Percentiles rank a stretch among this genome's conserved stretches.
Evolutionary conservation across 1,140 invertebrate species (phyloP).

Genomic region (Eueides isabella): DNA sequence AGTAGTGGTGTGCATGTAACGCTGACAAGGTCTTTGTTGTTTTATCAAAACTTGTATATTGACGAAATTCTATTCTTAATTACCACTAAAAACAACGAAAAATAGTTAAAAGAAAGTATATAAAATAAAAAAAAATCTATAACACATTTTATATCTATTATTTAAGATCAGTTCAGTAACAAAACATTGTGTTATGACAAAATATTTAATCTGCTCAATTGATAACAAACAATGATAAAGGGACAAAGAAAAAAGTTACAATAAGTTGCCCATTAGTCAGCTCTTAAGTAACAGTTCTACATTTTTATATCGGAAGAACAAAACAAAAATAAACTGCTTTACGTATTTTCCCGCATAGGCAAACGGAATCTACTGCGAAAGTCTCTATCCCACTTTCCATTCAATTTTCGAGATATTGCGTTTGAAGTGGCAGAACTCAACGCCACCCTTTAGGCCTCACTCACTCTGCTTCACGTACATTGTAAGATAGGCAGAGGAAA

Average conservation of each 20-base stretch:
- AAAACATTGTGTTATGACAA: neutral
- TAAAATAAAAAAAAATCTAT: neutral
- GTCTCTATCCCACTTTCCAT: neutral
- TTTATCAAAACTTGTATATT: conserved; percentile 9
- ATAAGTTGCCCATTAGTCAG: neutral
- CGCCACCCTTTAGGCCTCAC: no score
- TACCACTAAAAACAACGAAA: neutral
- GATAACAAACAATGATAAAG: conserved; percentile 2
- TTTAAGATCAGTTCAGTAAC: neutral
- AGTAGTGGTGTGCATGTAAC: conserved; percentile 37
- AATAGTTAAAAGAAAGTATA: no score
- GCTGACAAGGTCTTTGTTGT: conserved; percentile 29
- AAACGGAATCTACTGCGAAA: neutral
- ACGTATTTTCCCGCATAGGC: no score
- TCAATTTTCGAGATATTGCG: no score
- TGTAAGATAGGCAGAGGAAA: no score
- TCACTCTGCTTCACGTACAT: no score
- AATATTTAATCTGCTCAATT: neutral
- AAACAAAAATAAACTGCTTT: no score
- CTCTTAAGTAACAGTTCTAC: neutral
- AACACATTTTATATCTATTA: neutral
- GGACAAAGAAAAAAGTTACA: conserved; percentile 7
- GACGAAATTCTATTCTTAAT: neutral
- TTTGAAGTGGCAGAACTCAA: no score
- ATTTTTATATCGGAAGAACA: neutral